These are phyloP conservation scores for Myiozetetes cayanensis DNA, from an alignment of 2,113 vertebrate species.

Conservation along the genomic window DNA sequence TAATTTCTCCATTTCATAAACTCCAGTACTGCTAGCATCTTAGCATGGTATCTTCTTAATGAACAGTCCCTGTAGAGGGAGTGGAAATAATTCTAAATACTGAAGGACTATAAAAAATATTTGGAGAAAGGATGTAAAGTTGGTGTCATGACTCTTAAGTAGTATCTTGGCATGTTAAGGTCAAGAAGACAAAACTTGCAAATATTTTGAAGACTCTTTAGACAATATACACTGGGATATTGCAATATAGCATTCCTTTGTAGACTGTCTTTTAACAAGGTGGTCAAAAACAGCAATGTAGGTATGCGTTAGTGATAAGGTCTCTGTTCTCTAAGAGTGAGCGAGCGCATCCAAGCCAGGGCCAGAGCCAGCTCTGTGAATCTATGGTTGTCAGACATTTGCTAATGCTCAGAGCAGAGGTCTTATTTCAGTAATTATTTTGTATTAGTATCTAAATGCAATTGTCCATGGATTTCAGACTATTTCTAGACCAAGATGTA, in stretches of 20 bases:
- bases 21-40: neutral
- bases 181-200: neutral
- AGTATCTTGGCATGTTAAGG: neutral
- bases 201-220: neutral
- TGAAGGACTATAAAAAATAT: neutral
- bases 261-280: neutral
- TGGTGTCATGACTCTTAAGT: neutral
- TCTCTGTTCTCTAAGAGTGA: neutral
- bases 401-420: neutral
- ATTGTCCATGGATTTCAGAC: neutral
- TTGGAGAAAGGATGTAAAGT: neutral
- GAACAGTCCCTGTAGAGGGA: neutral
- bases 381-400: neutral
- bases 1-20: neutral
- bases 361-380: neutral
- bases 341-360: neutral
- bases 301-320: neutral
- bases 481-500: neutral
- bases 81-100: neutral
- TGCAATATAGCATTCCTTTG: neutral
- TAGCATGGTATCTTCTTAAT: neutral
- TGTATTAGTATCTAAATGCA: neutral
- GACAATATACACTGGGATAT: neutral
- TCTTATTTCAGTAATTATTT: neutral
- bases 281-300: neutral